Percentiles rank a stretch among this genome's conserved stretches.
Conservation (phyloP, 2,797 vertebrate genomes). For the Acrossocheilus fasciatus region DNA sequence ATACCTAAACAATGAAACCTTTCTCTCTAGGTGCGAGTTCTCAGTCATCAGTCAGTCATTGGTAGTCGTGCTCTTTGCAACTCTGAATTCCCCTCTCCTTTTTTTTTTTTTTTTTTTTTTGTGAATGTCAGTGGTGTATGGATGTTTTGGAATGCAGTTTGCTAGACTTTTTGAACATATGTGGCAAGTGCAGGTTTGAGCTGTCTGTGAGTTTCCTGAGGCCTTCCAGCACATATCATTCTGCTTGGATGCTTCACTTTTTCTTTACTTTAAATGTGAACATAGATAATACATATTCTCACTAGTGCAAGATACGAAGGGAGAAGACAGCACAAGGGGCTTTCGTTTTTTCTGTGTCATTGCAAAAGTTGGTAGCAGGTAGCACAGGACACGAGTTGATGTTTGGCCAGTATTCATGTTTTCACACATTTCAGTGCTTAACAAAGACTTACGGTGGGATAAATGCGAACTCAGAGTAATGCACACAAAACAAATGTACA, state of each 20-base stretch:
- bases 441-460: constrained; percentile 22
- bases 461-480: constrained; percentile 10
- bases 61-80: neutral
- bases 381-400: neutral
- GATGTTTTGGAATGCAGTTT: constrained; percentile 9
- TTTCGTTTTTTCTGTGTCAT: neutral
- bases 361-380: neutral
- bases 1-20: neutral
- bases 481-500: constrained; percentile 32
- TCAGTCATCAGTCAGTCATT: constrained; percentile 24
- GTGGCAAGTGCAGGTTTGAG: neutral
- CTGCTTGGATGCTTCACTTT: neutral
- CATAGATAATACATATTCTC: neutral
- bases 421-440: constrained; percentile 36
- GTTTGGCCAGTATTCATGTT: constrained; percentile 3
- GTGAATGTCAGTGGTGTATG: neutral
- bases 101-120: neutral
- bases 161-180: neutral
- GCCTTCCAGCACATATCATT: neutral
- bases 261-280: neutral
- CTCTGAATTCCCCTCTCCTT: neutral
- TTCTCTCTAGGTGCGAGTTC: constrained; percentile 12
- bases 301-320: neutral
- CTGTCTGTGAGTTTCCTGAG: neutral
- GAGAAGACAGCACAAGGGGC: neutral